Base-by-base conservation (phyloP, 2,797 vertebrate species). In the Furcifer pardalis region DNA sequence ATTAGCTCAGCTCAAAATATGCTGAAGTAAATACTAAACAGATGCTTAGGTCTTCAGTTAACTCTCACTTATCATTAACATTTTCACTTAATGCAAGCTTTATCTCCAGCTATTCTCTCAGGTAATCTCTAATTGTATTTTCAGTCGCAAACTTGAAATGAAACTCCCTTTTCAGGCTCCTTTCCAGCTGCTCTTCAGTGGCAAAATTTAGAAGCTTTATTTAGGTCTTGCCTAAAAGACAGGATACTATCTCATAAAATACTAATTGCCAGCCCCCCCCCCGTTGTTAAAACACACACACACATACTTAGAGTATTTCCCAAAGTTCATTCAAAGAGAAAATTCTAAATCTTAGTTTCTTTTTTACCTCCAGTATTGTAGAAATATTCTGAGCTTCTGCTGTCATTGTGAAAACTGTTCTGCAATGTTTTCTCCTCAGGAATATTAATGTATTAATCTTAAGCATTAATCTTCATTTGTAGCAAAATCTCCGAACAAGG, bases 51-150 rank as follows among this genome's bases (percentile, higher is more conserved):
- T 35, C 66, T 73, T 76, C 40, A 63, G 35, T 77, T 81, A 73
- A 82, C 13, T 72, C 79, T 82, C 56, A 73, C 27, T 86, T 71
- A 71, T 42, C 82, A 86, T 82, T 86, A 73, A 46, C 80, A 84
- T 89, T 86, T 84, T 88, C 2, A 17, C 85, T 88, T 88, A 88
- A 87, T 63, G 63, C 82, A 82, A 87, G 49, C 77, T 85, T 90
- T 76, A 79, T 81, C 73, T 86, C 82, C 66, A 56, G 77, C 79
- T 90, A 68, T 89, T 90, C 91, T 93, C 86, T 60, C 65, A 81
- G 84, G 87, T 90, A 79, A 89, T 90, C 78, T 90, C 84, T 87
- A 77, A 72, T 90, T 90, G 82, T 23, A 32, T 79, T 91, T 90
- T 68, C 65, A 81, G 85, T 82, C 81, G 63, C 35, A 91, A 83